Conservation (phyloP, 1,140 invertebrate species). For the Sarcophaga bullata region DNA sequence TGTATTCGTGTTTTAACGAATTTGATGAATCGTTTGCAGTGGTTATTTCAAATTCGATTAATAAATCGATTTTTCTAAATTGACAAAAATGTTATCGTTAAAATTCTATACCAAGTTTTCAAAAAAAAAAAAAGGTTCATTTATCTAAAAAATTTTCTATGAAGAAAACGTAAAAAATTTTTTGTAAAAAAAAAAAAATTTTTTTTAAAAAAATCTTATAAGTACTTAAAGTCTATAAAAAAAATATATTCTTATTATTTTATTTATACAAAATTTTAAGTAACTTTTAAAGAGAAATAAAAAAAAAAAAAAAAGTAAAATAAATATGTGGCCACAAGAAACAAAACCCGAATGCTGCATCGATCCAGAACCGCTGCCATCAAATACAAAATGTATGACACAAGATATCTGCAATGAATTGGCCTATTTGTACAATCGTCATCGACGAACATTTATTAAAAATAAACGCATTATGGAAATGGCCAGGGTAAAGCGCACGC, state of each 20-base stretch:
- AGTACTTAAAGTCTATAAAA: too few species aligned
- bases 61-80: too few species aligned
- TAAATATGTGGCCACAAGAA: conserved; percentile 13
- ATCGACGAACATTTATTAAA: conserved; percentile 49
- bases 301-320: conserved; percentile 34
- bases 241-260: not conserved
- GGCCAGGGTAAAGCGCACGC: conserved; percentile 45
- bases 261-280: not conserved
- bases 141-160: too few species aligned
- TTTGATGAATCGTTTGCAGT: too few species aligned
- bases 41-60: too few species aligned
- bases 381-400: conserved; percentile 52
- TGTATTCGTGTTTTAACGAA: too few species aligned
- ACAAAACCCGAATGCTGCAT: conserved; percentile 53
- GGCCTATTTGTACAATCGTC: conserved; percentile 45
- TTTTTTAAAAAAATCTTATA: too few species aligned
- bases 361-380: conserved; percentile 48
- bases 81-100: too few species aligned
- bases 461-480: conserved; percentile 51
- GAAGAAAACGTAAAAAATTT: too few species aligned
- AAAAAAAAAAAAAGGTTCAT: too few species aligned
- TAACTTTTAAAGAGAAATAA: not conserved
- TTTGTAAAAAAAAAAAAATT: too few species aligned
- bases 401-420: conserved; percentile 52
- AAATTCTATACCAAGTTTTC: too few species aligned